Percentiles rank a stretch among this genome's conserved stretches.
These are phyloP conservation scores for Zoroaster sp. DNA, from an alignment of 53 echinoderm and acorn worm genomes.

Conservation along the genomic window DNA sequence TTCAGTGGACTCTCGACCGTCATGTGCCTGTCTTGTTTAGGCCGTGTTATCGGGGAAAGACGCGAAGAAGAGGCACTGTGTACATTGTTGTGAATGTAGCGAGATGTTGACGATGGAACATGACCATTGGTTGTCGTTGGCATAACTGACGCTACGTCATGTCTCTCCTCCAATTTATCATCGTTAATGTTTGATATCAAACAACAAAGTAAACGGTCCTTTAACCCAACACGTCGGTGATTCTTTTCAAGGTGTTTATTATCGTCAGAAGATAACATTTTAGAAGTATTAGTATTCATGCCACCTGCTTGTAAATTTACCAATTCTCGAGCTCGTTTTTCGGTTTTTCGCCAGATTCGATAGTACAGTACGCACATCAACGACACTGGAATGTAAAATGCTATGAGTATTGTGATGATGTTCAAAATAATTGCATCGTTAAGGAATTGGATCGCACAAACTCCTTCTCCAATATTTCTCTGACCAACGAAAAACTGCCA, in stretches of 20 bases:
- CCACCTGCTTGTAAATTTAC: constrained; percentile 88
- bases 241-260: constrained; percentile 47
- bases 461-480: constrained; percentile 73
- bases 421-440: constrained; percentile 71
- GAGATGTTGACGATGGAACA: constrained; percentile 41
- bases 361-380: constrained; percentile 94
- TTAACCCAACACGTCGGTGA: constrained; percentile 8
- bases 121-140: constrained; percentile 41
- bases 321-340: constrained; percentile 88
- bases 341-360: constrained; percentile 97
- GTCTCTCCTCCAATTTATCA: constrained; percentile 92
- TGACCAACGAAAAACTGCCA: constrained; percentile 79
- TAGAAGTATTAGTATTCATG: constrained; percentile 49
- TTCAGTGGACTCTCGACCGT: constrained; percentile 16
- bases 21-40: constrained; percentile 35
- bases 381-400: constrained; percentile 90
- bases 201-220: constrained; percentile 67
- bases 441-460: constrained; percentile 93
- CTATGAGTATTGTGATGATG: constrained; percentile 86
- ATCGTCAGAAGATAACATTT: constrained; percentile 62
- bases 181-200: constrained; percentile 65
- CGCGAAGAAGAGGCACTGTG: constrained; percentile 60
- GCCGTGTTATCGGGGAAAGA: constrained; percentile 48
- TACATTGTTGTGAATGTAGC: constrained; percentile 47
- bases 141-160: constrained; percentile 75